phyloP scores from a whole-genome alignment of 35 echinoderm and acorn worm genomes.

The Apostichopus parvimensis region DNA sequence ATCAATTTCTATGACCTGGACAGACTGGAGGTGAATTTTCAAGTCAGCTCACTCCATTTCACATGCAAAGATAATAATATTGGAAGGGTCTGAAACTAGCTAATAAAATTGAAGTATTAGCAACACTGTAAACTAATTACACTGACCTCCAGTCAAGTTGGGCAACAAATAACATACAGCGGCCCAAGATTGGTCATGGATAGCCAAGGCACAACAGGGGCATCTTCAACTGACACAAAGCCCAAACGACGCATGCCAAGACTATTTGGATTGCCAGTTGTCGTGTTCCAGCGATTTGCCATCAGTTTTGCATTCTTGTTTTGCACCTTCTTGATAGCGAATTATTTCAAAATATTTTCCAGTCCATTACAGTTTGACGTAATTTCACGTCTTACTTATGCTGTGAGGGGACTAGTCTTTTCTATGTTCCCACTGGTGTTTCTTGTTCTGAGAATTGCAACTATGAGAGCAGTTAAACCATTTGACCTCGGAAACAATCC shows the following conservation, averaged over 20 bases:
- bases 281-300: not conserved
- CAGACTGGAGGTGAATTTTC: too few relatives aligned
- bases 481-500: conserved; percentile 13
- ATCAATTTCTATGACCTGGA: too few relatives aligned
- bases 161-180: too few relatives aligned
- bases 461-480: conserved; percentile 8
- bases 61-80: too few relatives aligned
- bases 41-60: too few relatives aligned
- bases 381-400: not conserved
- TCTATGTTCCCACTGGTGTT: not conserved
- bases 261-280: not conserved
- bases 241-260: not conserved
- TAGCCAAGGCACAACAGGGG: not conserved
- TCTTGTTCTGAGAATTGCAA: conserved; percentile 5
- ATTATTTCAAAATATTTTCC: not conserved
- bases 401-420: conserved; percentile 9
- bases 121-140: too few relatives aligned
- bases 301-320: conserved; percentile 19
- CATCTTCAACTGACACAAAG: not conserved
- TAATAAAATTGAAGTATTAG: too few relatives aligned
- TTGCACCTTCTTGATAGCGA: not conserved
- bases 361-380: not conserved
- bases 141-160: too few relatives aligned
- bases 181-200: not conserved
- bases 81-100: too few relatives aligned